phyloP scores from a whole-genome alignment of 1,140 invertebrate species.

The Drosophila kikkawai region DNA sequence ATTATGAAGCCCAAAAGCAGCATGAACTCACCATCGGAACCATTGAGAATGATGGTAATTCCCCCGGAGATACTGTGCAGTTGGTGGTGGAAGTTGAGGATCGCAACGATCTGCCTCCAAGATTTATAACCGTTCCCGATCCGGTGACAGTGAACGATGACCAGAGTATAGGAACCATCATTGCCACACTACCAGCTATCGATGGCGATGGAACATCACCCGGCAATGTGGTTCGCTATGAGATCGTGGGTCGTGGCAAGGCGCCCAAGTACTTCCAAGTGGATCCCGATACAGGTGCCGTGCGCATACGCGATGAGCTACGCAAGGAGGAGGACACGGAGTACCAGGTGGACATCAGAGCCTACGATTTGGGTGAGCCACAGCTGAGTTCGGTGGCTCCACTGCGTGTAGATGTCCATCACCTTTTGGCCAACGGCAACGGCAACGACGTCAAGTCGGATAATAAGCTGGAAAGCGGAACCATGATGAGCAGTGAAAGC shows the following conservation, averaged over 20 bases:
- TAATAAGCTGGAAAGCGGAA: constrained; percentile 54
- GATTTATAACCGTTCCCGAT: constrained; percentile 92
- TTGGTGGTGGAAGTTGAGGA: constrained; percentile 92
- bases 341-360: constrained; percentile 94
- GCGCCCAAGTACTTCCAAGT: constrained; percentile 94
- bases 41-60: constrained; percentile 90
- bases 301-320: constrained; percentile 92
- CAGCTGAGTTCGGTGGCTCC: constrained; percentile 92
- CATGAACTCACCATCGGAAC: constrained; percentile 93
- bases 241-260: constrained; percentile 92
- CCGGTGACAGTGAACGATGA: constrained; percentile 94
- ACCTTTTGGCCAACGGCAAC: constrained; percentile 87
- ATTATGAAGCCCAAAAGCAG: constrained; percentile 91
- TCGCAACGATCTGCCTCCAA: constrained; percentile 93
- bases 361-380: constrained; percentile 94
- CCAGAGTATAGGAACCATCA: constrained; percentile 91
- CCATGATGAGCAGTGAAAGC: constrained; percentile 86
- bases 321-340: constrained; percentile 93
- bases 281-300: constrained; percentile 92
- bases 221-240: constrained; percentile 92
- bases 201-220: constrained; percentile 93
- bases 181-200: constrained; percentile 91
- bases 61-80: constrained; percentile 90
- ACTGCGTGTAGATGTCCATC: constrained; percentile 92
- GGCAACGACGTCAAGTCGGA: constrained; percentile 56